Evolutionary conservation across 2,888 invertebrate species (phyloP).

Genomic region (Drosophila meridiana): DNA sequence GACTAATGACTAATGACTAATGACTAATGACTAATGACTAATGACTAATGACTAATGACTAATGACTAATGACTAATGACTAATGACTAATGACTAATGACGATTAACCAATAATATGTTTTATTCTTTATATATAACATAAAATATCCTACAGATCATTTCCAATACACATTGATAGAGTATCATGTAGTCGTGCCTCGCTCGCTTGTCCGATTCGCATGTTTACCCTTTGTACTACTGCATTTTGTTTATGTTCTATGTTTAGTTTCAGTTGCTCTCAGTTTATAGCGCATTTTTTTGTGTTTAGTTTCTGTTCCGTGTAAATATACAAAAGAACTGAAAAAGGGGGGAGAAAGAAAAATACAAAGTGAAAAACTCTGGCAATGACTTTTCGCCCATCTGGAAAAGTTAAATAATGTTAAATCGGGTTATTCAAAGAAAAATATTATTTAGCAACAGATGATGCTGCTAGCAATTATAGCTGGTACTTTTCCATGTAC

Average conservation of each 20-base stretch:
- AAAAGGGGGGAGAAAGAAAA: conserved; percentile 18
- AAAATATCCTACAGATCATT: neutral
- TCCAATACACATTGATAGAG: neutral
- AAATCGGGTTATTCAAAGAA: conserved; percentile 12
- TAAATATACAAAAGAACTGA: conserved; percentile 62
- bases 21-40: neutral
- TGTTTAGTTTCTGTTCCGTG: conserved; percentile 63
- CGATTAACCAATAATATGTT: too few relatives aligned
- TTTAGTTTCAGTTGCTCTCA: conserved; percentile 35
- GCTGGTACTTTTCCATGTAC: neutral
- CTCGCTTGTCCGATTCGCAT: neutral
- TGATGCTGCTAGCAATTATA: neutral
- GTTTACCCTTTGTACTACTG: conserved; percentile 40
- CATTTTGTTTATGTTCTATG: conserved; percentile 69
- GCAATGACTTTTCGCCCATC: conserved; percentile 44
- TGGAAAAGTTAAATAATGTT: conserved; percentile 27
- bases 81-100: neutral
- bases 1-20: neutral
- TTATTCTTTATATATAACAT: neutral
- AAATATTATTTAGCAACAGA: conserved; percentile 13
- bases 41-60: neutral
- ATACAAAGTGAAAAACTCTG: conserved; percentile 37
- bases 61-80: neutral
- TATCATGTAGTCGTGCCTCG: neutral
- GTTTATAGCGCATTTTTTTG: conserved; percentile 34